A percentile compares a stretch with the other conserved stretches of the same genome.
Conservation (phyloP, 2,888 invertebrate genomes). For the Mylabris sibirica region DNA sequence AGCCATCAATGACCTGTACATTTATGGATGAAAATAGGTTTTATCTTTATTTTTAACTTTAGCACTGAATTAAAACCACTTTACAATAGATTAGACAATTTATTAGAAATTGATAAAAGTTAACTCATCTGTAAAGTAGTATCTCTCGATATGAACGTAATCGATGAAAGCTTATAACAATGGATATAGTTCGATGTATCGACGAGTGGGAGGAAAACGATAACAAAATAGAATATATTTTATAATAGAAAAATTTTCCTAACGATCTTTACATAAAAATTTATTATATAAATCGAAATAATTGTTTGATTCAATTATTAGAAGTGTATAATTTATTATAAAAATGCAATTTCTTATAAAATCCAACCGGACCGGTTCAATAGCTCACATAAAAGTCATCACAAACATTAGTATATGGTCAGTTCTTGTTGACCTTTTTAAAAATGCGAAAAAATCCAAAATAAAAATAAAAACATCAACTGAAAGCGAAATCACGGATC, state of each 20-base stretch:
- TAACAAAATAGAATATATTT: neutral
- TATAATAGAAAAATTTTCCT: no score
- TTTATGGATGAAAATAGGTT: neutral
- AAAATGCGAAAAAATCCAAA: neutral
- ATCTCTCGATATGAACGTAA: neutral
- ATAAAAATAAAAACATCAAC: neutral
- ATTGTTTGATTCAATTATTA: no score
- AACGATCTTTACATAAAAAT: no score
- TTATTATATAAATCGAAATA: no score
- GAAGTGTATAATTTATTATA: no score
- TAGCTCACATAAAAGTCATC: neutral
- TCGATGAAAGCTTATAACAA: neutral
- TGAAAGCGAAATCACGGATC: neutral
- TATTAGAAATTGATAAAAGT: slow-evolving; percentile 3
- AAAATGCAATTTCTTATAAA: neutral
- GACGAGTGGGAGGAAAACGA: neutral
- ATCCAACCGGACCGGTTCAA: neutral
- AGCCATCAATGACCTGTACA: neutral
- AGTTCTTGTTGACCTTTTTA: neutral
- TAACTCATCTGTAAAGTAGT: slow-evolving; percentile 3
- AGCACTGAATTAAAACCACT: neutral
- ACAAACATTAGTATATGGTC: neutral
- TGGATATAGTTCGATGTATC: neutral
- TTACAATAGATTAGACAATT: slow-evolving; percentile 7
- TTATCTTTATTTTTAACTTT: neutral